phyloP scores from a whole-genome alignment of 2,113 vertebrate species.

The Rhodinocichla rosea region DNA sequence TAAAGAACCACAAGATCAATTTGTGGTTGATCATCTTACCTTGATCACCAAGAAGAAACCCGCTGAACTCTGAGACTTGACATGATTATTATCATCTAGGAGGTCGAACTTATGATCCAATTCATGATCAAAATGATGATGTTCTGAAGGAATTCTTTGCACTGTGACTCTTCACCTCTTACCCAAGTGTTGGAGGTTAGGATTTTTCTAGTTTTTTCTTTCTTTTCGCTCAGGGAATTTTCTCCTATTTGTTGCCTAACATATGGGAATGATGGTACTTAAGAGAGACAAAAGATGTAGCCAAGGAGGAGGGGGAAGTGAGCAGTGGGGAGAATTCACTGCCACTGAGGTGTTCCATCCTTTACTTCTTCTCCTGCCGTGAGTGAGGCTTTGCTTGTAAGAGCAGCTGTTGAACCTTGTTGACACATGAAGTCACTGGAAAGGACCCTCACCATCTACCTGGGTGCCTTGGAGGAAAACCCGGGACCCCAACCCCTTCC shows the following conservation, averaged over 20 bases:
- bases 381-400: neutral
- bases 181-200: neutral
- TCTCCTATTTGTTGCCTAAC: neutral
- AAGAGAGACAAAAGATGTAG: neutral
- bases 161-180: neutral
- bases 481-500: rapidly evolving
- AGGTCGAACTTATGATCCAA: neutral
- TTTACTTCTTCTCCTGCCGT: neutral
- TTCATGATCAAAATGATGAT: neutral
- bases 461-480: rapidly evolving
- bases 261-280: neutral
- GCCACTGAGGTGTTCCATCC: too few relatives aligned
- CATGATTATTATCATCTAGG: neutral
- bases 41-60: neutral
- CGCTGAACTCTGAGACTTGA: neutral
- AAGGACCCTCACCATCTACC: neutral
- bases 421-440: rapidly evolving
- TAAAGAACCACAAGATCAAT: too few relatives aligned
- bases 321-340: neutral
- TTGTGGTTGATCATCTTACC: neutral
- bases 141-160: neutral
- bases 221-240: neutral
- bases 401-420: neutral
- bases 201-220: neutral
- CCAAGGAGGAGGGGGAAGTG: neutral